These are phyloP conservation scores for Drosophila simulans DNA, from an alignment of 1,140 invertebrate species.

Conservation along the genomic window DNA sequence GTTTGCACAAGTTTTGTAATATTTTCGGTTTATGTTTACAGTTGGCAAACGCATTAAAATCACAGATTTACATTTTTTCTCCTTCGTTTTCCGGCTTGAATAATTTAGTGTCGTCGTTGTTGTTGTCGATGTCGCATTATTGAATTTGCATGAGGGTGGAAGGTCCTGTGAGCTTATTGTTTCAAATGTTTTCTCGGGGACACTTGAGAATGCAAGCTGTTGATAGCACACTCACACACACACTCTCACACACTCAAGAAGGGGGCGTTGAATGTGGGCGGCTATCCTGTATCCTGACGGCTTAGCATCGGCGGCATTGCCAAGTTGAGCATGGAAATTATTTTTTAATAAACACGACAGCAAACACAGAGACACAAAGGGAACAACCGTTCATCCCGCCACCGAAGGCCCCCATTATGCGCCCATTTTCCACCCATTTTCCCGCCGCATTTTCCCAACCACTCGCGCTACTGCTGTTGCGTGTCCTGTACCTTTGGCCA, in stretches of 20 bases:
- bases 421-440: background rate
- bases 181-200: conserved; percentile 67
- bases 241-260: background rate
- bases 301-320: conserved; percentile 44
- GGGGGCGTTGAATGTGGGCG: conserved; percentile 2
- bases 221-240: conserved; percentile 39
- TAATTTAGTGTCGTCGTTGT: conserved; percentile 76
- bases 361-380: conserved; percentile 57
- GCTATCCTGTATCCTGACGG: conserved; percentile 21
- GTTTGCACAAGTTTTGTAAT: conserved; percentile 83
- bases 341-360: conserved; percentile 81
- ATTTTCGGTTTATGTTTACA: conserved; percentile 83
- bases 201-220: conserved; percentile 52
- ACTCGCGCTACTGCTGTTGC: conserved; percentile 13
- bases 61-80: conserved; percentile 83
- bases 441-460: background rate
- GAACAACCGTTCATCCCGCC: conserved; percentile 23
- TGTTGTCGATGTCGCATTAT: conserved; percentile 66
- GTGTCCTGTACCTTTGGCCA: conserved; percentile 58
- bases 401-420: background rate
- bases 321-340: conserved; percentile 80
- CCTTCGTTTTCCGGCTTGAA: conserved; percentile 47
- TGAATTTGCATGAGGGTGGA: conserved; percentile 63
- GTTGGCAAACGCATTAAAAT: conserved; percentile 83
- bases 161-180: conserved; percentile 68